These are phyloP conservation scores for Lagodon rhomboides DNA, from an alignment of 2,797 vertebrate species.

Conservation along the genomic window DNA sequence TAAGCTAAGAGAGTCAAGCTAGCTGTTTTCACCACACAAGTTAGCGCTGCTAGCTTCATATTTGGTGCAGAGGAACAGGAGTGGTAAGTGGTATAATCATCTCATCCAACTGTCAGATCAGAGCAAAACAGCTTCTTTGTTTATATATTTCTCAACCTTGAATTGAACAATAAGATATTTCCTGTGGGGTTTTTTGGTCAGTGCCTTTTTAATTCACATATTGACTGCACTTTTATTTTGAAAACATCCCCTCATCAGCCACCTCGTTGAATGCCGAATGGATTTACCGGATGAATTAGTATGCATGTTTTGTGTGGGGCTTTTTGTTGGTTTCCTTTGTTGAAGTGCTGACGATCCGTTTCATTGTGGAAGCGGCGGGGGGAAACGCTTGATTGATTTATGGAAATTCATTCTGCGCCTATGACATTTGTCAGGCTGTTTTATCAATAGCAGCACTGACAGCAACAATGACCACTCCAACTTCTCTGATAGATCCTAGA, in stretches of 20 bases:
- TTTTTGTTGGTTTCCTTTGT: conserved; percentile 54
- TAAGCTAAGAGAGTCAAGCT: background rate
- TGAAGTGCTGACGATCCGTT: conserved; percentile 49
- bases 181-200: conserved; percentile 1
- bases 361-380: conserved; percentile 38
- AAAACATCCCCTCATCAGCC: conserved; percentile 16
- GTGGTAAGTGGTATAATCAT: background rate
- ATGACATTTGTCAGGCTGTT: conserved; percentile 70
- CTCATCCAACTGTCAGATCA: conserved; percentile 19
- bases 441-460: conserved; percentile 66
- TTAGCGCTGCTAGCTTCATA: background rate
- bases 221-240: conserved; percentile 27
- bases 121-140: background rate
- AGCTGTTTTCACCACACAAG: background rate
- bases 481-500: conserved; percentile 40
- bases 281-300: conserved; percentile 42
- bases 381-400: conserved; percentile 68
- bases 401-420: conserved; percentile 63
- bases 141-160: background rate
- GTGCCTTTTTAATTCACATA: conserved; percentile 19
- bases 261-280: conserved; percentile 38
- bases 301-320: conserved; percentile 35
- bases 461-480: conserved; percentile 58
- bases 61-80: background rate
- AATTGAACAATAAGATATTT: conserved; percentile 9